A percentile compares a stretch with the other conserved stretches of the same genome.
Conservation (phyloP, 2,113 vertebrate genomes). For the Apaloderma vittatum region DNA sequence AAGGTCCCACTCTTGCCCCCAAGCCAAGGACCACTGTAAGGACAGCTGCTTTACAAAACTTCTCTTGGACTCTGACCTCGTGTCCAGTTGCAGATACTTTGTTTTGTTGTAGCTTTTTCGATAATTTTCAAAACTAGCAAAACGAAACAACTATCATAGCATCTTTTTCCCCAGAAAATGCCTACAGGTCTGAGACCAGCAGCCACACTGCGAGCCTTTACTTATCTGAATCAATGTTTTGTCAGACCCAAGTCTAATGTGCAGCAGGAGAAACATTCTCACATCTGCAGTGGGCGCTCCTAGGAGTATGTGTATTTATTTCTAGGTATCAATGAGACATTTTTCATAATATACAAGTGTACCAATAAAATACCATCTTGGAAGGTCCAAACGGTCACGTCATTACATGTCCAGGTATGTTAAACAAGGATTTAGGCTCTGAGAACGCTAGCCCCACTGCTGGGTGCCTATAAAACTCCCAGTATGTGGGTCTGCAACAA, state of each 20-base stretch:
- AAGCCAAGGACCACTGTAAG: not conserved
- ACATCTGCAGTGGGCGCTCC: not conserved
- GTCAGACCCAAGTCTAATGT: not conserved
- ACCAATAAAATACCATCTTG: not conserved
- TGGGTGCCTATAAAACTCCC: constrained; percentile 8
- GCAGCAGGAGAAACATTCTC: not conserved
- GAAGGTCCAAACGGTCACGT: constrained; percentile 17
- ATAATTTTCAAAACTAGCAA: not conserved
- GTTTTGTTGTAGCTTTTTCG: not conserved
- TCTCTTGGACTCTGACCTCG: not conserved
- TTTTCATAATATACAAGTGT: not conserved
- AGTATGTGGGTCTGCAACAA: not conserved
- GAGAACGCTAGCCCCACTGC: not conserved
- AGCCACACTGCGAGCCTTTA: not conserved
- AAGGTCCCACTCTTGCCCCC: not conserved
- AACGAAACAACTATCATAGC: not conserved
- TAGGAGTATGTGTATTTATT: not conserved
- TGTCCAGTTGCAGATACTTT: not conserved
- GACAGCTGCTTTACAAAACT: not conserved
- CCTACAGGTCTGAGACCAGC: not conserved
- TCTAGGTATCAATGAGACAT: not conserved
- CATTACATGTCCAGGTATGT: constrained; percentile 47
- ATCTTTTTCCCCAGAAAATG: not conserved
- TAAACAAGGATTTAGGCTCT: constrained; percentile 39
- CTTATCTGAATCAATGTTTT: not conserved